Conservation (phyloP, 2,797 vertebrate species). For the Psittacula echo region DNA sequence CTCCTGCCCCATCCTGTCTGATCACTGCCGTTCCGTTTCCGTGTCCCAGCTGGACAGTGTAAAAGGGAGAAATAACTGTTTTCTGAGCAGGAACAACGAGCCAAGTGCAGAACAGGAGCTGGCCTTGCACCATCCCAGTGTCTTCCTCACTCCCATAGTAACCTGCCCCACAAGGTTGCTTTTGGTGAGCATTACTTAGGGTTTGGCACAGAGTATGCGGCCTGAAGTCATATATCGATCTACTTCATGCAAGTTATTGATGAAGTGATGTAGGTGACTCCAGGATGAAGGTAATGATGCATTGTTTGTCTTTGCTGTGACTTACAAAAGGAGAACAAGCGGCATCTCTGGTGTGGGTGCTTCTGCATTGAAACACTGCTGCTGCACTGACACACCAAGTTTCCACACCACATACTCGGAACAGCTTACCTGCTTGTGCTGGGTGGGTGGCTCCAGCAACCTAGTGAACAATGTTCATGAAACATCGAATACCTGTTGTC, state of each 20-base stretch:
- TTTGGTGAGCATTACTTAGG: background rate
- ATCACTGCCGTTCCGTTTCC: accelerated
- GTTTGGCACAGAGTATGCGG: background rate
- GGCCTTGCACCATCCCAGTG: too few relatives aligned
- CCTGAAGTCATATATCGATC: background rate
- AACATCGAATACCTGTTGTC: background rate
- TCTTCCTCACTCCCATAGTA: background rate
- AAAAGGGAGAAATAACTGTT: background rate
- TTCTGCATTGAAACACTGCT: background rate
- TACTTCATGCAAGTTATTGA: background rate
- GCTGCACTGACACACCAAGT: accelerated
- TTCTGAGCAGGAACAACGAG: background rate
- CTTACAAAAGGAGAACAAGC: background rate
- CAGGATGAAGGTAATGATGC: background rate
- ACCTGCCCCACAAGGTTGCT: background rate
- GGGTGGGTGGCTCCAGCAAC: background rate
- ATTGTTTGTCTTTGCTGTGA: background rate
- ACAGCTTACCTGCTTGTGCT: accelerated
- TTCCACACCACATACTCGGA: background rate
- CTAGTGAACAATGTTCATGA: background rate
- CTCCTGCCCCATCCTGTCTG: background rate
- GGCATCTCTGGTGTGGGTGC: accelerated
- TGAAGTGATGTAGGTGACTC: accelerated
- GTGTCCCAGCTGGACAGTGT: accelerated
- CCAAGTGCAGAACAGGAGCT: accelerated